Evolutionary conservation across 2,797 vertebrate species (phyloP).

Genomic region (Aythya fuligula): DNA sequence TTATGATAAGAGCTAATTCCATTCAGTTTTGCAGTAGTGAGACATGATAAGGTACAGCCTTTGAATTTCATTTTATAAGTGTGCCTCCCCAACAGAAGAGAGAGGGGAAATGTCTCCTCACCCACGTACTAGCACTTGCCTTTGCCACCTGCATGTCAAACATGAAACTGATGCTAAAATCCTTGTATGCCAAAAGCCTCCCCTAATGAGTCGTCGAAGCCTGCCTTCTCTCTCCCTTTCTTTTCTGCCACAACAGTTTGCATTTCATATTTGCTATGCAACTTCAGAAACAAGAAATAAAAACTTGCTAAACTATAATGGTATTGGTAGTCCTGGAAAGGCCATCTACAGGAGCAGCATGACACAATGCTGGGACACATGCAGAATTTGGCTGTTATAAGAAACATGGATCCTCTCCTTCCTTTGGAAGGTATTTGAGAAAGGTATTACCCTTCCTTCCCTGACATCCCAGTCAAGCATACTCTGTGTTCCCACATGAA

Average conservation of each 20-base stretch:
- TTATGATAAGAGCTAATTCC: not conserved
- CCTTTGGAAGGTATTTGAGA: not conserved
- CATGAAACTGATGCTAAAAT: not conserved
- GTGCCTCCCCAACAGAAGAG: not conserved
- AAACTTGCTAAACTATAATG: not conserved
- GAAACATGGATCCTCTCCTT: not conserved
- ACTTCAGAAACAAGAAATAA: not conserved
- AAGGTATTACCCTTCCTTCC: not conserved
- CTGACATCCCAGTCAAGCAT: not conserved
- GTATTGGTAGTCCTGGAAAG: not conserved
- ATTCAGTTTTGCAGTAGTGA: not conserved
- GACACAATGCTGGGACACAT: not conserved
- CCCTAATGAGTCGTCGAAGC: not conserved
- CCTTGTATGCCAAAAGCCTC: not conserved
- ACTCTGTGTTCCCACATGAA: not conserved
- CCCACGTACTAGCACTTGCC: not conserved
- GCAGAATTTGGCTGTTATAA: not conserved
- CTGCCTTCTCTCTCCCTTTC: not conserved
- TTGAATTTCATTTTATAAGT: rapidly evolving
- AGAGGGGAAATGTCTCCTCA: not conserved
- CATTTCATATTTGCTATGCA: not conserved
- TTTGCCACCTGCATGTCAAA: not conserved
- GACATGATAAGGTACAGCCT: not conserved
- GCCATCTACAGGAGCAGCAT: not conserved
- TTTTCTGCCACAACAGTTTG: not conserved